Conservation (phyloP, 2,888 invertebrate species). For the Octonoba sinensis region DNA sequence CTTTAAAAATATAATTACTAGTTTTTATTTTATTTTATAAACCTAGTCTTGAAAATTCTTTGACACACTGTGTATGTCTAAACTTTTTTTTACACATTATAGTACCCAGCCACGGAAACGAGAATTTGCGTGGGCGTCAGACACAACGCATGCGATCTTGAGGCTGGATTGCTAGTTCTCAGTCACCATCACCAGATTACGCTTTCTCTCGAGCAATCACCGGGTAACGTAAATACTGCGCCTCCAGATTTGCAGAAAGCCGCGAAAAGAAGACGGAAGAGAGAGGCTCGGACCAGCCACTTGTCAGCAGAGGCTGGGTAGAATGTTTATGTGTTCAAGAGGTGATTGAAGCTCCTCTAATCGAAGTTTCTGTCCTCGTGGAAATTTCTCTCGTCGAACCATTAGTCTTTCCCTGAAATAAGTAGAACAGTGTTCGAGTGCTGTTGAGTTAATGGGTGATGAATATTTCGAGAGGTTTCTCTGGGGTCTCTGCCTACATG, state of each 20-base stretch:
- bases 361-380: slow-evolving; percentile 52
- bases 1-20: too few relatives aligned
- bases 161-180: slow-evolving; percentile 25
- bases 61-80: too few relatives aligned
- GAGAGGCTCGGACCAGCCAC: slow-evolving; percentile 12
- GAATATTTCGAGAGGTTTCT: too few relatives aligned
- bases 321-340: slow-evolving; percentile 60
- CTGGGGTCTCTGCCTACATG: too few relatives aligned
- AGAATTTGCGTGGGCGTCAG: neutral
- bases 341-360: slow-evolving; percentile 58
- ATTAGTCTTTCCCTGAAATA: slow-evolving; percentile 38
- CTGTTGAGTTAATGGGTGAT: too few relatives aligned
- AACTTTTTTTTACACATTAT: too few relatives aligned
- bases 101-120: too few relatives aligned
- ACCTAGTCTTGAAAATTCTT: too few relatives aligned
- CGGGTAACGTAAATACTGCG: slow-evolving; percentile 43
- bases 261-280: slow-evolving; percentile 6
- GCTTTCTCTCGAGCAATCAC: slow-evolving; percentile 26
- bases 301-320: slow-evolving; percentile 39
- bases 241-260: slow-evolving; percentile 20
- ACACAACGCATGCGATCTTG: neutral
- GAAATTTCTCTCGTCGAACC: slow-evolving; percentile 45
- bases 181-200: slow-evolving; percentile 26
- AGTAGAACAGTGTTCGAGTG: neutral
- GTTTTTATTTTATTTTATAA: too few relatives aligned